These are phyloP conservation scores for Diadophis punctatus DNA, from an alignment of 2,113 vertebrate genomes.

Conservation along the genomic window DNA sequence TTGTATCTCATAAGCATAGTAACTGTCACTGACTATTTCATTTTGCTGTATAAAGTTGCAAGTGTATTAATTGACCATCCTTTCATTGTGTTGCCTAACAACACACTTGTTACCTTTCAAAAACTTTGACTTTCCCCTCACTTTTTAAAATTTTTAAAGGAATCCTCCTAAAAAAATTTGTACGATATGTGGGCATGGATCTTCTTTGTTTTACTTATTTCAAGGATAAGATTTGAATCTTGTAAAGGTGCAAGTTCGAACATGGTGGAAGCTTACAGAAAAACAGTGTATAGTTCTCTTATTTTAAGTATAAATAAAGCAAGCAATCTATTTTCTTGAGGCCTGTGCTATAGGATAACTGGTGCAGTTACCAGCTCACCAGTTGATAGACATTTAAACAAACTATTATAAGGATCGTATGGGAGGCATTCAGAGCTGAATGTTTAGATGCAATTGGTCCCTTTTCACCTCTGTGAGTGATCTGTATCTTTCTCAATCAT, in stretches of 20 bases:
- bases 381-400: not conserved
- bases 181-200: not conserved
- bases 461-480: not conserved
- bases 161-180: slow-evolving; percentile 8
- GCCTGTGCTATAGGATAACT: not conserved
- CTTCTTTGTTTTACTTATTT: slow-evolving; percentile 25
- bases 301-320: not conserved
- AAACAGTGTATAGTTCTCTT: slow-evolving; percentile 20
- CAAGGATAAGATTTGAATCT: not conserved
- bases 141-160: not conserved
- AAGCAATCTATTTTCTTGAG: not conserved
- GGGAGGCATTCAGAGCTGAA: not conserved
- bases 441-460: not conserved
- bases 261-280: not conserved
- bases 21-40: not conserved
- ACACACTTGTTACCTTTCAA: not conserved
- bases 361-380: not conserved
- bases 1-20: not conserved
- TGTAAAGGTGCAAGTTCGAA: slow-evolving; percentile 18
- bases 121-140: not conserved
- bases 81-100: not conserved
- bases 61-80: not conserved
- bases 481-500: not conserved
- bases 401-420: not conserved
- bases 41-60: not conserved